Evolutionary conservation across 2,797 vertebrate genomes (phyloP).

Genomic region (Anisognathus igniventris): DNA sequence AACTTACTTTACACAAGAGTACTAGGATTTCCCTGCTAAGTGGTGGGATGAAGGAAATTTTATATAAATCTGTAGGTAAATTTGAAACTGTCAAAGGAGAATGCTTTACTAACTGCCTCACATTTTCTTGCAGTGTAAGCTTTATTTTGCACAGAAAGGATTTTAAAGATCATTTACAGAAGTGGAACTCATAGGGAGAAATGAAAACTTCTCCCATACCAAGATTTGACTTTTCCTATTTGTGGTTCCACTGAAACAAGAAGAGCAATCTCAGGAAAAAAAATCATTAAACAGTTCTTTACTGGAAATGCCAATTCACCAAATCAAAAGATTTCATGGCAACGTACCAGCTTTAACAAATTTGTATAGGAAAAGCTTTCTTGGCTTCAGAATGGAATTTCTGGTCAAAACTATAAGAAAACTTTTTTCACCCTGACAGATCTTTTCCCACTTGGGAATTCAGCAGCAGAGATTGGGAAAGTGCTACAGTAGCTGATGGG

Average conservation of each 20-base stretch:
- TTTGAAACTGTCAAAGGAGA: conserved; percentile 6
- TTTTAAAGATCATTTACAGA: conserved; percentile 1
- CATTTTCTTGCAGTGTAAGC: not conserved
- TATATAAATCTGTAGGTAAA: conserved; percentile 3
- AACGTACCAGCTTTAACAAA: not conserved
- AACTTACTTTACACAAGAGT: not conserved
- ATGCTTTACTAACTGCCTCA: not conserved
- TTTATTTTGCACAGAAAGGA: not conserved
- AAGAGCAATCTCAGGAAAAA: not conserved
- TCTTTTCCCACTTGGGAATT: not conserved
- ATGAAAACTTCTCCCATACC: not conserved
- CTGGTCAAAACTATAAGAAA: not conserved
- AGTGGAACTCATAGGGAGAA: not conserved
- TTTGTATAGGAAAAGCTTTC: not conserved
- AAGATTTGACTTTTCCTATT: not conserved
- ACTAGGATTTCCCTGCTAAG: not conserved
- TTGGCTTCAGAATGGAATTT: not conserved
- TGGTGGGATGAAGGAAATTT: not conserved
- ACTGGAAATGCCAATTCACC: not conserved
- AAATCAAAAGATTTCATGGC: not conserved
- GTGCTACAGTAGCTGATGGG: not conserved
- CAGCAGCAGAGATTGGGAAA: not conserved
- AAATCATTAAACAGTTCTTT: not conserved
- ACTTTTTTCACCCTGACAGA: not conserved
- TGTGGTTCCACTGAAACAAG: not conserved